Percentiles rank a stretch among this genome's conserved stretches.
phyloP scores from a whole-genome alignment of 2,797 vertebrate genomes.

The Varecia variegata region DNA sequence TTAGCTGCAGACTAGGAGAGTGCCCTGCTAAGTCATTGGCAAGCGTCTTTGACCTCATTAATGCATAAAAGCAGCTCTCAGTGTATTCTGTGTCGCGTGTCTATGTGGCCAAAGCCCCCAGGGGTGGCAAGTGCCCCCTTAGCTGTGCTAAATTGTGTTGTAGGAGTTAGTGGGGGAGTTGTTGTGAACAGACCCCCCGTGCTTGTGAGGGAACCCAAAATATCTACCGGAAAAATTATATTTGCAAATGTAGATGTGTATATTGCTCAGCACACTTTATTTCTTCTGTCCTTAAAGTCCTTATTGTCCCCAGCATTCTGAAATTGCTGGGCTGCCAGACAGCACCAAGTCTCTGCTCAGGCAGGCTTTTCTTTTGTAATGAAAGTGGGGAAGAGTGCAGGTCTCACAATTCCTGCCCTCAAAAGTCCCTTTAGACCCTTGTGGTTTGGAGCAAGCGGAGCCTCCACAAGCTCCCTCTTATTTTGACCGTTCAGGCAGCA shows the following conservation, averaged over 20 bases:
- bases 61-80: slow-evolving; percentile 71
- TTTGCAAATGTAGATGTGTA: slow-evolving; percentile 54
- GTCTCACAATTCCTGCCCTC: not conserved
- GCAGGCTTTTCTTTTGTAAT: not conserved
- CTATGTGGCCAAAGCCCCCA: slow-evolving; percentile 76
- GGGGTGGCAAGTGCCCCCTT: slow-evolving; percentile 74
- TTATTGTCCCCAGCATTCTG: slow-evolving; percentile 62
- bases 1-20: slow-evolving; percentile 23
- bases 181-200: slow-evolving; percentile 66
- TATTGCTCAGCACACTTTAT: slow-evolving; percentile 48
- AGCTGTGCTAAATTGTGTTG: slow-evolving; percentile 80
- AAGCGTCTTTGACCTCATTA: slow-evolving; percentile 74
- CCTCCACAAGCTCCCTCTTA: not conserved
- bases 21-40: slow-evolving; percentile 72
- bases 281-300: slow-evolving; percentile 55
- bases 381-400: not conserved
- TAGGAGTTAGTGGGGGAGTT: slow-evolving; percentile 81
- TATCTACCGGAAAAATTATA: slow-evolving; percentile 74
- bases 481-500: slow-evolving; percentile 35
- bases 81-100: slow-evolving; percentile 74
- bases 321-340: not conserved
- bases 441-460: not conserved
- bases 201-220: slow-evolving; percentile 73
- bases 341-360: slow-evolving; percentile 10
- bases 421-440: not conserved